phyloP scores from a whole-genome alignment of 1,140 invertebrate species.

The Lepidurus arcticus region DNA sequence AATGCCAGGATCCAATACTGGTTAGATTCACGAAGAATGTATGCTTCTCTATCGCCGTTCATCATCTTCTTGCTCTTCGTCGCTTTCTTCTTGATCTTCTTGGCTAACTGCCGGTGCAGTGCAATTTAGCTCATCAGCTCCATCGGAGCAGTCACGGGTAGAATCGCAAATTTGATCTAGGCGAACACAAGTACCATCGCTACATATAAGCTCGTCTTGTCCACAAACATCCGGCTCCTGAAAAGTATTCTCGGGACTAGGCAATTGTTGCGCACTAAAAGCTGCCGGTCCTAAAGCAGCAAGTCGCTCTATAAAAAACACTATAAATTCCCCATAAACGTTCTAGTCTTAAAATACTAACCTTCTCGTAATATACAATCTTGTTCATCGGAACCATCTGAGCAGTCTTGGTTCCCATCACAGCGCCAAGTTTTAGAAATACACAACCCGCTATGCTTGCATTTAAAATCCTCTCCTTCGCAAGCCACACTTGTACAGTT shows the following conservation, averaged over 20 bases:
- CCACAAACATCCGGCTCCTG: slow-evolving; percentile 32
- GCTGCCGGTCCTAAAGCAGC: slow-evolving; percentile 46
- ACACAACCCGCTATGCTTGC: slow-evolving; percentile 42
- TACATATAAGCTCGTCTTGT: slow-evolving; percentile 45
- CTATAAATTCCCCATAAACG: background rate
- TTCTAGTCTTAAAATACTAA: slow-evolving; percentile 37
- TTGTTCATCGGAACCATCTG: slow-evolving; percentile 52
- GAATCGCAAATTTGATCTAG: slow-evolving; percentile 42
- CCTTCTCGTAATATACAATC: slow-evolving; percentile 42
- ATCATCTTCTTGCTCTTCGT: background rate
- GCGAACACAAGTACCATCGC: slow-evolving; percentile 44
- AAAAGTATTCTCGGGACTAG: slow-evolving; percentile 41
- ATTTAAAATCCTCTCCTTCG: slow-evolving; percentile 34
- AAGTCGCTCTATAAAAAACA: slow-evolving; percentile 16
- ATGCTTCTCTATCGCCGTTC: background rate
- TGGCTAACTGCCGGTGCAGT: background rate
- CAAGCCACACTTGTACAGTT: slow-evolving; percentile 40
- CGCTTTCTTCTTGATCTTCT: background rate
- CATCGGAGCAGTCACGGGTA: slow-evolving; percentile 47
- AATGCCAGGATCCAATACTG: background rate
- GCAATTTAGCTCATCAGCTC: slow-evolving; percentile 41
- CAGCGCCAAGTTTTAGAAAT: slow-evolving; percentile 52
- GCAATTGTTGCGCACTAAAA: slow-evolving; percentile 54
- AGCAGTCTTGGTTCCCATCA: slow-evolving; percentile 54
- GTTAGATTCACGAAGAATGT: background rate